phyloP scores from a whole-genome alignment of 30 jellyfish, hydroid and myxozoan species.

The Hydractinia echinata region DNA sequence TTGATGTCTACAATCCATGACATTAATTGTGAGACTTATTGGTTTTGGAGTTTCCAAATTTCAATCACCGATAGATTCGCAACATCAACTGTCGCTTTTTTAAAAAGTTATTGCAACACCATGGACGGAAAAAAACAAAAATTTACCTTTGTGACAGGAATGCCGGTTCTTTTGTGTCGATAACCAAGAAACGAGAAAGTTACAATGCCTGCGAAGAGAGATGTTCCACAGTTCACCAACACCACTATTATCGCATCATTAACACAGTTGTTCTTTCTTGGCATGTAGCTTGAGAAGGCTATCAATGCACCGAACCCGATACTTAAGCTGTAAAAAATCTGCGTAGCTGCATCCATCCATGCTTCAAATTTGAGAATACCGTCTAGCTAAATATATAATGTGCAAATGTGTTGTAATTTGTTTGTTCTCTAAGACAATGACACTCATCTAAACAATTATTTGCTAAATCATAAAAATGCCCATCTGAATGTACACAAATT shows the following conservation, averaged over 20 bases:
- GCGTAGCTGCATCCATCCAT: constrained; percentile 99
- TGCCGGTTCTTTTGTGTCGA: constrained; percentile 70
- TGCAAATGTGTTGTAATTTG: neutral
- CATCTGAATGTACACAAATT: too few relatives aligned
- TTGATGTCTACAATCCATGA: too few relatives aligned
- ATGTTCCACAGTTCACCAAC: constrained; percentile 89
- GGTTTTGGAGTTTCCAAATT: too few relatives aligned
- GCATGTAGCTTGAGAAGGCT: constrained; percentile 96
- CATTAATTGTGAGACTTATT: too few relatives aligned
- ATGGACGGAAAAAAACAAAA: neutral
- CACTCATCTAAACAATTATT: too few relatives aligned
- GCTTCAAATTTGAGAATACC: constrained; percentile 33
- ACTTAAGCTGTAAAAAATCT: constrained; percentile 89
- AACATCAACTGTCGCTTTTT: too few relatives aligned
- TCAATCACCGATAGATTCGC: too few relatives aligned
- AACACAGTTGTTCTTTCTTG: constrained; percentile 79
- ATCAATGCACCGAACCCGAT: constrained; percentile 96
- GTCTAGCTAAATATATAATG: neutral
- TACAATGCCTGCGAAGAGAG: constrained; percentile 88
- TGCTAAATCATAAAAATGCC: too few relatives aligned
- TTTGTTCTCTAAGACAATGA: too few relatives aligned
- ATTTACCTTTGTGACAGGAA: constrained; percentile 60
- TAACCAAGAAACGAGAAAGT: constrained; percentile 90
- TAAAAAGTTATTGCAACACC: neutral
- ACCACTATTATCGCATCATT: constrained; percentile 83